Percentiles rank a stretch among this genome's conserved stretches.
phyloP scores from a whole-genome alignment of 2,797 vertebrate genomes.

The Darevskia nairensis region DNA sequence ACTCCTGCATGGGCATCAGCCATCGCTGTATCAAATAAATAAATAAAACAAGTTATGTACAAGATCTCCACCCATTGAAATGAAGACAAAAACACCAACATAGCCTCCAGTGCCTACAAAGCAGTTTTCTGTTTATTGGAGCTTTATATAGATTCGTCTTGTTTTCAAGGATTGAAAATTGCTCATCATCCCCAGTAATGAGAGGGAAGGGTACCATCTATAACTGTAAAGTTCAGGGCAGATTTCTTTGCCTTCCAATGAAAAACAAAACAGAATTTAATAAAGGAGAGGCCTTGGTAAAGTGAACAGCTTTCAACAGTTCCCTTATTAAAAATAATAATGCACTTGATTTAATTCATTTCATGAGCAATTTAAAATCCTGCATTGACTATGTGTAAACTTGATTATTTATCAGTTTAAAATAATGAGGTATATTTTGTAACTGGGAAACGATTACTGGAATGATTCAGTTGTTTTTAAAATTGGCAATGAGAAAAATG shows the following conservation, averaged over 20 bases:
- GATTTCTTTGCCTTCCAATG: slow-evolving; percentile 57
- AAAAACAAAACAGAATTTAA: slow-evolving; percentile 48
- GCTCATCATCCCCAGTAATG: slow-evolving; percentile 61
- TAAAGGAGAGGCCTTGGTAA: slow-evolving; percentile 40
- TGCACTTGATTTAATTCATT: slow-evolving; percentile 32
- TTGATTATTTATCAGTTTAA: slow-evolving; percentile 40
- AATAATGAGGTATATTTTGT: slow-evolving; percentile 32
- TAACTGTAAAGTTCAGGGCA: slow-evolving; percentile 66
- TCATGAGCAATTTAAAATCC: slow-evolving; percentile 38
- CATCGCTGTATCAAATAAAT: no score
- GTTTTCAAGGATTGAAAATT: slow-evolving; percentile 70
- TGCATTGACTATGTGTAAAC: background rate
- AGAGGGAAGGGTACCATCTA: slow-evolving; percentile 61
- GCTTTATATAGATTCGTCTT: slow-evolving; percentile 51
- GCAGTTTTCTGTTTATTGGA: slow-evolving; percentile 57
- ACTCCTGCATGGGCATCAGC: no score
- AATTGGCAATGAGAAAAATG: background rate
- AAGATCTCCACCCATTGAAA: slow-evolving; percentile 15
- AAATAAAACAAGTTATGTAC: no score
- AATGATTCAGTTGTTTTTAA: slow-evolving; percentile 19
- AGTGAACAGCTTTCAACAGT: slow-evolving; percentile 50
- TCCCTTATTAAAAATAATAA: slow-evolving; percentile 25
- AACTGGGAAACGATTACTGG: slow-evolving; percentile 46
- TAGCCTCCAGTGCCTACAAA: slow-evolving; percentile 46
- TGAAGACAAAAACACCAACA: slow-evolving; percentile 53